Conservation (phyloP, 2,888 invertebrate species). For the Thymelicus acteon region DNA sequence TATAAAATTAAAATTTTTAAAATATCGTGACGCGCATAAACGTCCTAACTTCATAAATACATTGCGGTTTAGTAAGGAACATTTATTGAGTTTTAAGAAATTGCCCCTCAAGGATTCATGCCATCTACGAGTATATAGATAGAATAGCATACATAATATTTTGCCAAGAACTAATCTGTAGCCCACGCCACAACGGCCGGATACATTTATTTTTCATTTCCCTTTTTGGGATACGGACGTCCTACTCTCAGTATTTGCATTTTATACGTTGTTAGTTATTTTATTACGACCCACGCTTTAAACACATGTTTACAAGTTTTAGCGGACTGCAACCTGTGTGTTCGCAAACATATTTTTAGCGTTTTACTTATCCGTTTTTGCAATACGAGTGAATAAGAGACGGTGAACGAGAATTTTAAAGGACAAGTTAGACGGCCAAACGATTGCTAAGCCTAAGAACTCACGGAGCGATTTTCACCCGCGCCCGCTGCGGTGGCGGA, state of each 20-base stretch:
- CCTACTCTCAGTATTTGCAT: slow-evolving; percentile 75
- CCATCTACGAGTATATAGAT: not conserved
- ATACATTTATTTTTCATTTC: slow-evolving; percentile 79
- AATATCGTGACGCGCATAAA: not conserved
- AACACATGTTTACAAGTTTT: slow-evolving; percentile 27
- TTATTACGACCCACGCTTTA: slow-evolving; percentile 61
- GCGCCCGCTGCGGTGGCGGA: too few relatives aligned
- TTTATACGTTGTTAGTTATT: slow-evolving; percentile 51
- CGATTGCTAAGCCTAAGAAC: too few relatives aligned
- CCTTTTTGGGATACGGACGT: slow-evolving; percentile 79
- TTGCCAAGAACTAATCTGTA: slow-evolving; percentile 37
- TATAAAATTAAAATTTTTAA: not conserved
- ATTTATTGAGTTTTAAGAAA: slow-evolving; percentile 20
- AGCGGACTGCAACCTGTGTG: slow-evolving; percentile 19
- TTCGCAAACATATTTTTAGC: slow-evolving; percentile 17
- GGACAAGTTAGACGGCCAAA: not conserved
- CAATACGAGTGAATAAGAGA: not conserved
- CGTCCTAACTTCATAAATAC: not conserved
- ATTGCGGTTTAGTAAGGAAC: not conserved
- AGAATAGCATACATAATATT: slow-evolving; percentile 9
- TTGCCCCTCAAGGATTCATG: slow-evolving; percentile 16
- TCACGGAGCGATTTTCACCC: too few relatives aligned
- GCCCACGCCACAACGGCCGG: slow-evolving; percentile 69
- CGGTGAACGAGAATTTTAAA: not conserved
- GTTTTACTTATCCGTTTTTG: slow-evolving; percentile 11